phyloP scores from a whole-genome alignment of 2,888 invertebrate species.

The Laspeyria flexula region DNA sequence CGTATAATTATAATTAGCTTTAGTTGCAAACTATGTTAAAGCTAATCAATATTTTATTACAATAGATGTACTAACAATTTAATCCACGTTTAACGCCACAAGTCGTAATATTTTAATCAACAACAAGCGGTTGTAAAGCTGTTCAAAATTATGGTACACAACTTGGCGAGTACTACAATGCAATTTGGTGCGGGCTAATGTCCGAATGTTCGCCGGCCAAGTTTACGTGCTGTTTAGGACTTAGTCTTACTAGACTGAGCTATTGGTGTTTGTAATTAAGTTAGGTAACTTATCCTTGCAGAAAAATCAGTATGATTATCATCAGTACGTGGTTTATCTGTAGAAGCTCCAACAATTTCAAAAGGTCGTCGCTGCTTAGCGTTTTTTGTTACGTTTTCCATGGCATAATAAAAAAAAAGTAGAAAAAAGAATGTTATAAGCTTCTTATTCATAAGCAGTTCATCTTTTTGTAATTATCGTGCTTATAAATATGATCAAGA shows the following conservation, averaged over 20 bases:
- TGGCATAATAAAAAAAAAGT: no score
- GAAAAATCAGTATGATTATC: neutral
- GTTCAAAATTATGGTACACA: slow-evolving; percentile 36
- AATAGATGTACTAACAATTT: neutral
- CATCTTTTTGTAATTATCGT: no score
- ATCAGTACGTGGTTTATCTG: no score
- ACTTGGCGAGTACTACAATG: slow-evolving; percentile 53
- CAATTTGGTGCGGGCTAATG: slow-evolving; percentile 62
- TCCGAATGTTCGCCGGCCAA: slow-evolving; percentile 55
- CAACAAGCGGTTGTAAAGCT: slow-evolving; percentile 18
- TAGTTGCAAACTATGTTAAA: no score
- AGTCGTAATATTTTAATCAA: slow-evolving; percentile 33
- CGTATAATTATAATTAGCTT: no score
- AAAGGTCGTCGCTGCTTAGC: no score
- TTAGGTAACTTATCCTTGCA: neutral
- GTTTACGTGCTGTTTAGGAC: slow-evolving; percentile 51
- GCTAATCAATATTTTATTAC: no score
- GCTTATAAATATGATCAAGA: no score
- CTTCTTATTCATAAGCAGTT: no score
- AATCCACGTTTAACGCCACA: neutral
- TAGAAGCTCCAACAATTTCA: no score
- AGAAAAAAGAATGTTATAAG: no score
- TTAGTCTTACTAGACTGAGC: slow-evolving; percentile 32
- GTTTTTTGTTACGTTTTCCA: no score
- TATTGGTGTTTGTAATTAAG: neutral